Conservation (phyloP, 2,797 vertebrate species). For the Anniella stebbinsi region DNA sequence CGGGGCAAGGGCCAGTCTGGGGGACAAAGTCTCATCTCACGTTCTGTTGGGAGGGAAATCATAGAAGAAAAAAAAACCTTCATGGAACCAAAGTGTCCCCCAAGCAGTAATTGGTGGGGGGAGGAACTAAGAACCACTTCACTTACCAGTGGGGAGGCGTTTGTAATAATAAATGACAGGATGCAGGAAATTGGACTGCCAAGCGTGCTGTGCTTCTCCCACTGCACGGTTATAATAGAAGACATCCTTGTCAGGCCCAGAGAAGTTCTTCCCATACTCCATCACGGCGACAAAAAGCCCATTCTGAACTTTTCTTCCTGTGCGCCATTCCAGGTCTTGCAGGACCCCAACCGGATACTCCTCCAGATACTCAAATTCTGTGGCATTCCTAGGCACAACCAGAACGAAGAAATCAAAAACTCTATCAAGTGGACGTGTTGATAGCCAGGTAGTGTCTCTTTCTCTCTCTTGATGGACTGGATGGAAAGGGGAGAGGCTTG, state of each 20-base stretch:
- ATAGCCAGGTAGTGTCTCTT: neutral
- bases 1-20: conserved; percentile 89
- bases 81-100: too few relatives aligned
- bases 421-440: neutral
- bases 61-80: neutral
- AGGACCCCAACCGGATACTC: conserved; percentile 91
- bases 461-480: neutral
- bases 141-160: conserved; percentile 89
- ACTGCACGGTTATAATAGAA: conserved; percentile 89
- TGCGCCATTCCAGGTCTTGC: conserved; percentile 84
- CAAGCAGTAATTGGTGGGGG: neutral
- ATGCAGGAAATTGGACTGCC: conserved; percentile 96
- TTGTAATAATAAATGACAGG: conserved; percentile 95
- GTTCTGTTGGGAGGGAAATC: conserved; percentile 77
- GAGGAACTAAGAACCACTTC: neutral
- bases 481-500: neutral
- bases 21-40: conserved; percentile 87
- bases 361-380: conserved; percentile 90
- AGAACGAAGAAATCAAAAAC: neutral
- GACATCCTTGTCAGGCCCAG: conserved; percentile 87
- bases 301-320: conserved; percentile 74
- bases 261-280: conserved; percentile 94
- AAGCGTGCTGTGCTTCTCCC: conserved; percentile 90
- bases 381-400: conserved; percentile 76
- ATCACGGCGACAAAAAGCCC: conserved; percentile 90